Conservation (phyloP, 2,888 invertebrate species). For the Polyommatus icarus region DNA sequence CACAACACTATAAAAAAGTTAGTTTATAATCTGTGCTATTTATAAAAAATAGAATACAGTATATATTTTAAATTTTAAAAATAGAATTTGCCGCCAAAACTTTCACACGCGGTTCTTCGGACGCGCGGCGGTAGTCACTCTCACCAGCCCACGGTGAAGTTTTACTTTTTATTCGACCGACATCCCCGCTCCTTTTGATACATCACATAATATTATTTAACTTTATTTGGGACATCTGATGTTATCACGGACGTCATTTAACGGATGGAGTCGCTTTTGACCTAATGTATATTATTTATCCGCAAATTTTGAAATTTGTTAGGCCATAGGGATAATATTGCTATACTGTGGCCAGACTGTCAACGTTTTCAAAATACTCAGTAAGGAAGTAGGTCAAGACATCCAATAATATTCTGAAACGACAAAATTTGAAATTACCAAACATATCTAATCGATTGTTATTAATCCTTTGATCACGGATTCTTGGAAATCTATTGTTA, state of each 20-base stretch:
- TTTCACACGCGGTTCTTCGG: slow-evolving; percentile 57
- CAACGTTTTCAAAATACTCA: neutral
- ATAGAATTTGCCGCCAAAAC: slow-evolving; percentile 56
- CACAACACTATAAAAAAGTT: slow-evolving; percentile 47
- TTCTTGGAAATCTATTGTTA: too few species aligned
- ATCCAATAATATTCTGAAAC: neutral
- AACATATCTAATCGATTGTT: neutral
- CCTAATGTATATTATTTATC: neutral
- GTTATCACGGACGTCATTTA: slow-evolving; percentile 34
- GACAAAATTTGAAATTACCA: neutral
- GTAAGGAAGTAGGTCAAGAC: neutral
- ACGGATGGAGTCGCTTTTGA: slow-evolving; percentile 22
- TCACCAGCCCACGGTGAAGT: slow-evolving; percentile 59
- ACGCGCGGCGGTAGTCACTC: slow-evolving; percentile 67
- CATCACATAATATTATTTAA: slow-evolving; percentile 66
- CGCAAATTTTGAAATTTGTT: neutral
- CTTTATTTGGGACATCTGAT: slow-evolving; percentile 53
- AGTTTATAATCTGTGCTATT: neutral
- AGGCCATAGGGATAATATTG: too few species aligned
- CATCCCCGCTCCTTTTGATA: slow-evolving; percentile 64
- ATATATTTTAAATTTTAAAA: slow-evolving; percentile 18
- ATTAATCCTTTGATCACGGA: too few species aligned
- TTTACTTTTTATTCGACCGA: slow-evolving; percentile 73
- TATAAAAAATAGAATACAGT: neutral
- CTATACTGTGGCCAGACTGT: too few species aligned